Evolutionary conservation across 2,797 vertebrate species (phyloP), one percentile per base, ranked within the genome.

Genomic region (Gastrophryne carolinensis): DNA sequence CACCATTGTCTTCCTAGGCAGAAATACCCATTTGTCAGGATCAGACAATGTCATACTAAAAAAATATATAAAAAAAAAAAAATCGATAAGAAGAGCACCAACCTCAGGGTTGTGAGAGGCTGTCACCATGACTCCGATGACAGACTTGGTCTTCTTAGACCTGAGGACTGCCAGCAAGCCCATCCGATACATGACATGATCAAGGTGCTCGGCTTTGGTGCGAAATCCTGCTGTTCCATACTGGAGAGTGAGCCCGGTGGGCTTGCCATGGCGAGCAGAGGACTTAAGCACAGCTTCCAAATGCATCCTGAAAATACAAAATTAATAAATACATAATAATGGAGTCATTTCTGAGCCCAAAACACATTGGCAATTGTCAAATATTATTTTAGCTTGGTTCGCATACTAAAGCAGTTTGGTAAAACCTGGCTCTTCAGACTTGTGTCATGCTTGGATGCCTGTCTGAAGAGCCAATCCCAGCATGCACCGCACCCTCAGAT

Each of bases 81-180:
- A 19, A 2, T 29, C n/a, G 35, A 3, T n/a, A n/a, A n/a, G n/a
- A n/a, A n/a, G n/a, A 2, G 11, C 0, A 67, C 11, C 86, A 81
- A 98, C 96, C 87, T 99, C 98, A 2, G 98, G 96, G 82, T 99
- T 99, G 83, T 99, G 98, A 0, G 97, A 98, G 0, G 98, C 98
- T 0, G 97, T 99, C n/a, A 99, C 95, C 96, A 99, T 95, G 73
- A 98, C 82, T 7, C 96, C 97, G 1, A 99, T 94, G 12, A 94
- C 92, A 9, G 92, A 87, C 49, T 85, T 80, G 0, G 91, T 89
- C 11, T 93, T 92, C 75, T 86, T 95, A 80, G 98, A 96, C 64
- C 96, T 86, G 41, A 99, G 83, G 0, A 86, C 81, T 0, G 97
- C 95, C 81, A 99, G 85, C 24, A 98, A 80, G 17, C 98, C 98